Evolutionary conservation across 2,113 vertebrate genomes (phyloP), one percentile per base, ranked within the genome.

Genomic region (Canis aureus): DNA sequence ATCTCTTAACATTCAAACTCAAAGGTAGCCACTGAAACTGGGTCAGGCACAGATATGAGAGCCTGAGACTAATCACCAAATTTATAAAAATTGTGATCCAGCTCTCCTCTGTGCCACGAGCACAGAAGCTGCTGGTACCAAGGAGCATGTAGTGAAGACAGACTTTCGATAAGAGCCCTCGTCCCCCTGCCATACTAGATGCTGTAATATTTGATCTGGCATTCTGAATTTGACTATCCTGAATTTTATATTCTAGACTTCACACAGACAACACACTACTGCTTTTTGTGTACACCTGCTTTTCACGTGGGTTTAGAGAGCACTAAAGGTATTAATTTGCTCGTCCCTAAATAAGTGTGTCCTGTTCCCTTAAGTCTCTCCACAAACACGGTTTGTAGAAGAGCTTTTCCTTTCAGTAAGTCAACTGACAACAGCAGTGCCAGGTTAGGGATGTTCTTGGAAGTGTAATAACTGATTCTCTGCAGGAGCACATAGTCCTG

Each of bases 71-170:
- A 1, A 74, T 27, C 17, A 0, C 23, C 76, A 59, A n/a, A 15
- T n/a, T 83, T 51, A 60, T 1, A 73, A 49, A 92, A 57, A 22
- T 0, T 55, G 20, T 71, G 15, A 25, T 32, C 29, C 76, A 11
- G 35, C 20, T 2, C 1, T 22, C 51, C 69, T 16, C 62, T 6
- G 3, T 2, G 27, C 64, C 62, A 13, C 0, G 25, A n/a, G 59
- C 2, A 12, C 27, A 57, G 78, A 35, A 32, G 89, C 29, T 2
- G 7, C 8, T 16, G 8, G 19, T 16, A 82, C 12, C 11, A 78
- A 64, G 20, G 12, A 8, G 22, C 0, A 1, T 0, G 0, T 10
- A 7, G 32, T 13, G 3, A 49, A n/a, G 32, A n/a, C 3, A 11
- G 32, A 38, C 23, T 49, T 57, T 11, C 3, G 16, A 22, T 3